phyloP scores from a whole-genome alignment of 1,140 invertebrate genomes.

The Calycopis cecrops region DNA sequence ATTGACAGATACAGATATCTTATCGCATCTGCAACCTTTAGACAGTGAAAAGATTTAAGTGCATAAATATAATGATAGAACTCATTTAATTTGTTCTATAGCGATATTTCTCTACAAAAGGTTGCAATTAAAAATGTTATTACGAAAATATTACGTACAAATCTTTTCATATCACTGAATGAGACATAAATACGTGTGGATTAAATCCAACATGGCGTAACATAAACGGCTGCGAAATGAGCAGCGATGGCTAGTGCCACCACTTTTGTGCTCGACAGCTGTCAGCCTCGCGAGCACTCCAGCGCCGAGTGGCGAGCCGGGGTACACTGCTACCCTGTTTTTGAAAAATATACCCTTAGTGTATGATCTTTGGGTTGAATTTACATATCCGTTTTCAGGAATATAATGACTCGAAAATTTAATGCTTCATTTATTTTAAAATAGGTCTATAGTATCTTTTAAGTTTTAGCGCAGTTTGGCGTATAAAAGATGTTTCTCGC shows the following conservation, averaged over 20 bases:
- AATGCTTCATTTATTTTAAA: not conserved
- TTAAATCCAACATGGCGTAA: slow-evolving; percentile 3
- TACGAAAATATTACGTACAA: not conserved
- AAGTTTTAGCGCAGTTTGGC: too few relatives aligned
- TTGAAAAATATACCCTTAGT: not conserved
- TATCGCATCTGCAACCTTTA: too few relatives aligned
- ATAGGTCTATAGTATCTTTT: not conserved
- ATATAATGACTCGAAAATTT: not conserved
- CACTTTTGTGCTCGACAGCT: slow-evolving; percentile 16
- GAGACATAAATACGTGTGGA: not conserved
- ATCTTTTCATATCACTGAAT: not conserved
- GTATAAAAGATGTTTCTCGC: too few relatives aligned
- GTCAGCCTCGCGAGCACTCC: slow-evolving; percentile 4
- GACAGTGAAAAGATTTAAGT: not conserved
- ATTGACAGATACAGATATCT: too few relatives aligned
- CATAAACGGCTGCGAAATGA: slow-evolving; percentile 14
- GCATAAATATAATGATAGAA: not conserved
- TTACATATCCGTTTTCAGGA: not conserved
- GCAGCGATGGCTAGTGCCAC: slow-evolving; percentile 12
- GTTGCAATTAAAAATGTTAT: not conserved
- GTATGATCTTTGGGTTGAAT: not conserved
- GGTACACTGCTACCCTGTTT: not conserved
- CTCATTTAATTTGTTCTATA: not conserved
- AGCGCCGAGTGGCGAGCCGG: not conserved
- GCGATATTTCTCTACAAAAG: not conserved